These are phyloP conservation scores for Anthophora plumipes DNA, from an alignment of 2,888 invertebrate genomes.

Conservation along the genomic window DNA sequence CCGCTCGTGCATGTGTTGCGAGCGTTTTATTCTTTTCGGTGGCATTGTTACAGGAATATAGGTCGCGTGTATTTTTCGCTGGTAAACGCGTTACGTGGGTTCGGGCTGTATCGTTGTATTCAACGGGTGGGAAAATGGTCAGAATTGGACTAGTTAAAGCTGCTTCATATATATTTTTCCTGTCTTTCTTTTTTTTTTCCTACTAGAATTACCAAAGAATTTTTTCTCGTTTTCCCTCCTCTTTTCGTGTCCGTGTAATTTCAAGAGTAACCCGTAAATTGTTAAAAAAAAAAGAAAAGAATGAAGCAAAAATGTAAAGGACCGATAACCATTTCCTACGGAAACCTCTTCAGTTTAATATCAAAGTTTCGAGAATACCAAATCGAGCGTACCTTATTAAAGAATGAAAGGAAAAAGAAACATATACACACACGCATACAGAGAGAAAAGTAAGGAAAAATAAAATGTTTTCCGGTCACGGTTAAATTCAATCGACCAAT, in stretches of 20 bases:
- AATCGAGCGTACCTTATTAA: not conserved
- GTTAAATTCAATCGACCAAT: not conserved
- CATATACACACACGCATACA: no score
- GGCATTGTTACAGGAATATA: conserved; percentile 8
- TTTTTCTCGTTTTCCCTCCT: not conserved
- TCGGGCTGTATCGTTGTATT: not conserved
- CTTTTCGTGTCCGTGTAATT: no score
- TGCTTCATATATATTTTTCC: not conserved
- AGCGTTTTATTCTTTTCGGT: not conserved
- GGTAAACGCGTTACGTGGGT: not conserved
- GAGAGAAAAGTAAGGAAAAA: not conserved
- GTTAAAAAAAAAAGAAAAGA: no score
- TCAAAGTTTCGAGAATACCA: not conserved
- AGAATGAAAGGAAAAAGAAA: no score
- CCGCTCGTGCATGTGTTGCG: not conserved
- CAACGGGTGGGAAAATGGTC: not conserved
- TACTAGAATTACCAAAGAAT: not conserved
- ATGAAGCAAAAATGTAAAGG: not conserved
- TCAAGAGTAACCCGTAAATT: no score
- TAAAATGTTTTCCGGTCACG: not conserved
- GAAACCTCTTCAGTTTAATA: not conserved
- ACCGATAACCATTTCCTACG: no score
- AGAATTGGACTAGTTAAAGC: not conserved
- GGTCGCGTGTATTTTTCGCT: conserved; percentile 12
- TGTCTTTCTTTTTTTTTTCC: not conserved